Evolutionary conservation across 2,797 vertebrate species (phyloP).

Genomic region (Lithobates pipiens): DNA sequence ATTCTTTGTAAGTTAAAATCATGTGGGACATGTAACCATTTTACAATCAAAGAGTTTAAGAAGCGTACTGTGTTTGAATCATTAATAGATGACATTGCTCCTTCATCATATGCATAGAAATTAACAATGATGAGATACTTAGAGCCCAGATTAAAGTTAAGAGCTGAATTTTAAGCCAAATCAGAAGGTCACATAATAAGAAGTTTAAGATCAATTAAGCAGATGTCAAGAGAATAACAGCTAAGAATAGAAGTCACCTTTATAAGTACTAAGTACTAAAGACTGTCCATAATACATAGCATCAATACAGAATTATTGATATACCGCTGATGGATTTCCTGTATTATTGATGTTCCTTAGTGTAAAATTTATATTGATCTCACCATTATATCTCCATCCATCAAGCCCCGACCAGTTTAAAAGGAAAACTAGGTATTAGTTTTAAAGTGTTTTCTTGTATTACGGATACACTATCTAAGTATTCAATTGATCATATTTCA

Average conservation of each 20-base stretch:
- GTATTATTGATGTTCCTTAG: neutral
- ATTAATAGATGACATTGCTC: conserved; percentile 35
- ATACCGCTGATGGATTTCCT: neutral
- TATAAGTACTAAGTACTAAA: neutral
- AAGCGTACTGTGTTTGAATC: conserved; percentile 8
- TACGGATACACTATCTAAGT: neutral
- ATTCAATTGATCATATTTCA: neutral
- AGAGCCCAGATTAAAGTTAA: conserved; percentile 24
- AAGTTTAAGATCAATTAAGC: conserved; percentile 41
- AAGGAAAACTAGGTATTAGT: neutral
- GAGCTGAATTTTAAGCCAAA: conserved; percentile 34
- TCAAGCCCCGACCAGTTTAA: neutral
- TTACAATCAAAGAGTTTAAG: conserved; percentile 22
- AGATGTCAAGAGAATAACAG: conserved; percentile 34
- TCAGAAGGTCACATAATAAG: conserved; percentile 52
- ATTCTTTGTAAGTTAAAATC: neutral
- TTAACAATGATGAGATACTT: conserved; percentile 45
- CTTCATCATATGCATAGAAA: conserved; percentile 42
- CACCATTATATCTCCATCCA: neutral
- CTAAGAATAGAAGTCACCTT: conserved; percentile 41
- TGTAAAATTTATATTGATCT: neutral
- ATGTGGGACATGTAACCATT: conserved; percentile 1
- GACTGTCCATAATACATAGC: neutral
- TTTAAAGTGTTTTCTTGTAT: neutral
- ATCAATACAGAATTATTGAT: neutral